Conservation (phyloP, 1,140 invertebrate genomes). For the Zaprionus gabonicus region DNA sequence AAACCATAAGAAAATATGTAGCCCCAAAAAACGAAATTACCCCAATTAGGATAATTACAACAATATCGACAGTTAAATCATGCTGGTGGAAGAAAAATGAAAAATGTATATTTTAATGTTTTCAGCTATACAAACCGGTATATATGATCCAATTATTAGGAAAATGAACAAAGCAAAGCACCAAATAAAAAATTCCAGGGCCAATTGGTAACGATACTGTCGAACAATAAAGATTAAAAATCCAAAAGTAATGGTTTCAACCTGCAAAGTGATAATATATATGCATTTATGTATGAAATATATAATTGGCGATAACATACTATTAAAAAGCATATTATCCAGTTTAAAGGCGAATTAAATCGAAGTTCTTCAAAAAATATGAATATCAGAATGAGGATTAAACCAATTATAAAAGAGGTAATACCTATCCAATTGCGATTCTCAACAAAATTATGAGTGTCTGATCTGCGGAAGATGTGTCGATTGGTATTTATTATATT, state of each 20-base stretch:
- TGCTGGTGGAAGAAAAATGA: slow-evolving; percentile 17
- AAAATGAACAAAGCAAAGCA: slow-evolving; percentile 29
- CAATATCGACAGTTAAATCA: slow-evolving; percentile 59
- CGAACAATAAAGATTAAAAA: slow-evolving; percentile 34
- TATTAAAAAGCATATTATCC: slow-evolving; percentile 53
- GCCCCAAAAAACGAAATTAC: slow-evolving; percentile 47
- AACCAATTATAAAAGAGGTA: slow-evolving; percentile 38
- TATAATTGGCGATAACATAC: slow-evolving; percentile 12
- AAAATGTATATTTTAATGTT: neutral
- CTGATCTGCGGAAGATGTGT: slow-evolving; percentile 9
- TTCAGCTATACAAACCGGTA: slow-evolving; percentile 44
- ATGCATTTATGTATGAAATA: neutral
- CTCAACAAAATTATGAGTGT: slow-evolving; percentile 6
- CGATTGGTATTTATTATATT: too few relatives aligned
- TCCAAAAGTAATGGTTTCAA: slow-evolving; percentile 47
- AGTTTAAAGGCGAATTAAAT: slow-evolving; percentile 45
- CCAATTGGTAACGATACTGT: slow-evolving; percentile 38
- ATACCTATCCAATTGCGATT: slow-evolving; percentile 38
- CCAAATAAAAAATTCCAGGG: slow-evolving; percentile 43
- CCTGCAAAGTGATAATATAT: slow-evolving; percentile 14
- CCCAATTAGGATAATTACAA: slow-evolving; percentile 51
- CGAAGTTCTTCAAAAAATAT: slow-evolving; percentile 60
- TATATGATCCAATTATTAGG: slow-evolving; percentile 31
- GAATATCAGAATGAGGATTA: slow-evolving; percentile 43
- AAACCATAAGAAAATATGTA: slow-evolving; percentile 61